Base-by-base conservation (phyloP, 30 jellyfish, hydroid and myxozoan genomes). In the Pseudorhiza aurosa region DNA sequence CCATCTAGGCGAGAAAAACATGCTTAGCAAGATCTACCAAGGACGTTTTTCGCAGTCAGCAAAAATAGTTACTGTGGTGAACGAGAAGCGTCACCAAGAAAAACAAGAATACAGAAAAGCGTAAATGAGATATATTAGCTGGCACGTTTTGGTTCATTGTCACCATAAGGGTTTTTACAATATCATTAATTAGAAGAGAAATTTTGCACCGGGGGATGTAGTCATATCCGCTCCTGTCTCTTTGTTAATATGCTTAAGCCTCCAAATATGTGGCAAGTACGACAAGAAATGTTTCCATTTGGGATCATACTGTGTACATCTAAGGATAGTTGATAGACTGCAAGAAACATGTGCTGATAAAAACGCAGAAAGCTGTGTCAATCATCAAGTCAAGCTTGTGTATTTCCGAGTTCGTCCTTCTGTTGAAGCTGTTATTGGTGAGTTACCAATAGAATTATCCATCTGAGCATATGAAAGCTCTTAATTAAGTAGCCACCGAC, bases 171-270 rank as follows among this genome's bases (percentile, higher is more conserved):
- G n/a, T n/a, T n/a, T 18, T 49, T 36, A 71, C 30, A 28, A 30
- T 71, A 37, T 46, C 50, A 46, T 35, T 59, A 26, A 15, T 46
- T 31, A 27, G 57, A 24, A 37, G 85, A 71, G 47, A 40, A 71
- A 44, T 21, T 15, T 53, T 39, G 72, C 53, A 50, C 47, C 58
- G 72, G 47, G 59, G 59, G 17, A 36, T 58, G 25, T 30, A 71
- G 53, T 9, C 8, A 51, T 32, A 28, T 46, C 85, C 85, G 72
- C 42, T 27, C 50, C 68, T 71, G 47, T 53, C 69, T 21, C 26
- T 12, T 36, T 71, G 60, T 51, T 18, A 49, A 29, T 22, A 19
- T 27, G 24, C 72, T 71, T 47, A 46, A 33, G 85, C 50, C 65
- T 42, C 18, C 36, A 53, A 21, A 53, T 7, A 53, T 4, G 62